phyloP scores from a whole-genome alignment of 2,888 invertebrate species.

The Drosophila phalerata region DNA sequence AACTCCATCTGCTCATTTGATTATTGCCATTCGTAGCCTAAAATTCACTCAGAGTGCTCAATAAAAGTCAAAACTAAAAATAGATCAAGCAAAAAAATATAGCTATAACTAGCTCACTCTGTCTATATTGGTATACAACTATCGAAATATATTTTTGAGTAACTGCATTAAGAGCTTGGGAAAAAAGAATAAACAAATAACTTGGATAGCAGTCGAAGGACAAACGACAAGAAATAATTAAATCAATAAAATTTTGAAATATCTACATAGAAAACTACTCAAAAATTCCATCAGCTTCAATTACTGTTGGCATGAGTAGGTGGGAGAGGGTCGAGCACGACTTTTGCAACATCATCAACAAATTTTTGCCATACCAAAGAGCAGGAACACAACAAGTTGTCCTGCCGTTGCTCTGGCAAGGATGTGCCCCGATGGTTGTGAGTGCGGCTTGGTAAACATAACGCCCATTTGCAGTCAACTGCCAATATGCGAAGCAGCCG shows the following conservation, averaged over 20 bases:
- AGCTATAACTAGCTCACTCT: background rate
- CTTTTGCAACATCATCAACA: slow-evolving; percentile 79
- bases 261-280: slow-evolving; percentile 67
- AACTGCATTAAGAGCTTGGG: slow-evolving; percentile 28
- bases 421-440: slow-evolving; percentile 29
- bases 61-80: slow-evolving; percentile 30
- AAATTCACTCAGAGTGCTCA: slow-evolving; percentile 15
- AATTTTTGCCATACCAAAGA: slow-evolving; percentile 68
- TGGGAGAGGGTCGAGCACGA: slow-evolving; percentile 33
- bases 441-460: slow-evolving; percentile 63
- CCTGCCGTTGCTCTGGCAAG: slow-evolving; percentile 42
- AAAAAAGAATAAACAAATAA: slow-evolving; percentile 9
- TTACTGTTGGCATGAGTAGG: slow-evolving; percentile 43
- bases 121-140: background rate
- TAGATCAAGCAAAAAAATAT: slow-evolving; percentile 1
- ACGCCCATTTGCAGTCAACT: slow-evolving; percentile 80
- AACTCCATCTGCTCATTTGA: slow-evolving; percentile 17
- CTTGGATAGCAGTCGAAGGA: slow-evolving; percentile 42
- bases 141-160: slow-evolving; percentile 8
- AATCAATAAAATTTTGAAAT: slow-evolving; percentile 78
- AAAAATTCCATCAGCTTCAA: slow-evolving; percentile 78
- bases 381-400: slow-evolving; percentile 50
- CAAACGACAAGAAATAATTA: slow-evolving; percentile 66
- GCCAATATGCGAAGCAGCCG: slow-evolving; percentile 73
- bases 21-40: slow-evolving; percentile 8